A percentile compares a stretch with the other conserved stretches of the same genome.
These are phyloP conservation scores for Lycocerus yunnanus DNA, from an alignment of 2,888 invertebrate genomes.

Conservation along the genomic window DNA sequence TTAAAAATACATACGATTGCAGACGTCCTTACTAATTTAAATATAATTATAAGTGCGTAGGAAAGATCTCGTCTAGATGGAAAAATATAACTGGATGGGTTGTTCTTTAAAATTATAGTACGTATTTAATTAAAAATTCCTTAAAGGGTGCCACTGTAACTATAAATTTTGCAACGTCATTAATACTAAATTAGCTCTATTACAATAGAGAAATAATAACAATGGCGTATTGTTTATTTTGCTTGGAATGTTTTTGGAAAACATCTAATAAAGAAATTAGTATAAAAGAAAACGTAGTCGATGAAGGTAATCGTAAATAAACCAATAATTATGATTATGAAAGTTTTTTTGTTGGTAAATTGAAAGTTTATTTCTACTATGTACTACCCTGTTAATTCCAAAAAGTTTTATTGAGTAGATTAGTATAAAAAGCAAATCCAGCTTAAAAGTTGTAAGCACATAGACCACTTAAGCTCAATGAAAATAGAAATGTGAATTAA, in stretches of 20 bases:
- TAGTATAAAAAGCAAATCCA: not conserved
- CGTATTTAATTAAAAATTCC: not conserved
- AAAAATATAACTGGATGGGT: not conserved
- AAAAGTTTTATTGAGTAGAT: constrained; percentile 7
- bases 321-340: not conserved
- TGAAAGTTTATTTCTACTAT: not conserved
- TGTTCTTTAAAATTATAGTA: not conserved
- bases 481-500: constrained; percentile 19
- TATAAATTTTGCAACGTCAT: not conserved
- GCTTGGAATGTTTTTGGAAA: not conserved
- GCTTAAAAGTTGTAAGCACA: constrained; percentile 1
- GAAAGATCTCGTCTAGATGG: too few species aligned
- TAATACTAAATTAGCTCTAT: not conserved
- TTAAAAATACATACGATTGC: too few species aligned
- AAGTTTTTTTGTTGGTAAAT: not conserved
- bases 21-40: too few species aligned
- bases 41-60: too few species aligned
- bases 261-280: not conserved
- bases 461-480: constrained; percentile 13
- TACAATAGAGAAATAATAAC: not conserved
- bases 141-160: not conserved
- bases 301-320: not conserved
- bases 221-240: not conserved
- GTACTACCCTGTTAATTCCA: not conserved
- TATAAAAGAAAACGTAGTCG: not conserved